Conservation (phyloP, 2,113 vertebrate genomes). For the Microtus ochrogaster region DNA sequence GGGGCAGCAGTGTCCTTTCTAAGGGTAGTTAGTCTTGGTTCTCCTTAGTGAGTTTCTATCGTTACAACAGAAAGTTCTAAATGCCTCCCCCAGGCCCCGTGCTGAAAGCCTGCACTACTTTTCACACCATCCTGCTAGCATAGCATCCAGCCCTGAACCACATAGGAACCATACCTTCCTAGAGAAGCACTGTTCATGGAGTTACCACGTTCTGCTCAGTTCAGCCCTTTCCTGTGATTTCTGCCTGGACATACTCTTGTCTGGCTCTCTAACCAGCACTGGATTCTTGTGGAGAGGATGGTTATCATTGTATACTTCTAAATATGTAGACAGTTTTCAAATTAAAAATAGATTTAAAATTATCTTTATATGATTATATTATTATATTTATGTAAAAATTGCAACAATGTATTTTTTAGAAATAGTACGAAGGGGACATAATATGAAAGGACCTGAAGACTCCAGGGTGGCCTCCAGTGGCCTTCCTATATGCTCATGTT, state of each 20-base stretch:
- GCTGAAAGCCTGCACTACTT: not conserved
- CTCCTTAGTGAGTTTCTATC: not conserved
- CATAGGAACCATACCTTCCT: not conserved
- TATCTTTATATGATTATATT: constrained; percentile 5
- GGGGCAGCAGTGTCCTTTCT: constrained; percentile 16
- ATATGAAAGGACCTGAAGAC: not conserved
- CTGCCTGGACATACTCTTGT: not conserved
- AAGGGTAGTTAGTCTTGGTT: constrained; percentile 11
- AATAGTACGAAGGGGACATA: not conserved
- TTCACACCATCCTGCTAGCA: not conserved
- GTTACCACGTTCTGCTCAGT: not conserved
- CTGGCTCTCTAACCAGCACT: not conserved
- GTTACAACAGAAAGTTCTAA: not conserved
- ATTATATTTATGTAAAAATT: not conserved
- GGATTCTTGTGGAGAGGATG: constrained; percentile 25
- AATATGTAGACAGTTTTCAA: constrained; percentile 41
- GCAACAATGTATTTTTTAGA: constrained; percentile 39
- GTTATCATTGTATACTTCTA: constrained; percentile 45
- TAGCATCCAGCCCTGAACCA: not conserved
- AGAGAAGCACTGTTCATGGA: constrained; percentile 14
- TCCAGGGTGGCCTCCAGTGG: not conserved
- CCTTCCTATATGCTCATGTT: not conserved
- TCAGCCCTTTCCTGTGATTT: not conserved
- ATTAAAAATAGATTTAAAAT: constrained; percentile 46
- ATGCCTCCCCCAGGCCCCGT: not conserved